Base-by-base conservation (phyloP, 2,888 invertebrate genomes). In the Drosophila meridionalis region DNA sequence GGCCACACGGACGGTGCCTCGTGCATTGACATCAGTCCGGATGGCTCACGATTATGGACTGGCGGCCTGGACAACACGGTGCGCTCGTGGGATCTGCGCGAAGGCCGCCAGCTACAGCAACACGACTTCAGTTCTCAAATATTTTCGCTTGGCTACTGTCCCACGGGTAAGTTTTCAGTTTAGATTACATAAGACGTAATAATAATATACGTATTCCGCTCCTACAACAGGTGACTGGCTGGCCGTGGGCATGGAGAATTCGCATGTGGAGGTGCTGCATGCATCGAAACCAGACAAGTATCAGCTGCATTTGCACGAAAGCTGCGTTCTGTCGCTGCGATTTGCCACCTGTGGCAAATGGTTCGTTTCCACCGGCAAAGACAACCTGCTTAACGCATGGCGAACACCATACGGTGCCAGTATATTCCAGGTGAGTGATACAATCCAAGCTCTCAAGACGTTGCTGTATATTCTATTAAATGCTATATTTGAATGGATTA, bases 291-390 rank as follows among this genome's bases (percentile, higher is more conserved):
- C 97, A 32, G 99, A 99, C 94, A 97, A 98, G 93, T 99, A 99
- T 94, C 98, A 99, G 94, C 95, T 99, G 72, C 96, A 98, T 92
- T 94, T 99, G 87, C 99, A 99, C 94, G 99, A 99, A 93, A 98
- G 97, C 85, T 99, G 99, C 93, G 99, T 99, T 47, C 95, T 99
- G 69, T 98, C 99, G 78, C 95, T 99, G 77, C 96, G 97, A 93
- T 99, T 99, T 94, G 99, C 99, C 57, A 96, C 97, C 60, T 96
- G 97, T 92, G 99, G 99, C 89, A 99, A 99, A 94, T 99, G 99
- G 99, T 99, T 99, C 94, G 98, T 99, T 81, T 98, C 98, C 79
- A 99, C 99, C n/a, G 99, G 99, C 82, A 99, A 99, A 94, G 99
- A 99, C 93, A 99, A 99, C 94, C 94, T 98, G 92, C 95, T 99